Evolutionary conservation across 1,140 invertebrate genomes (phyloP).

Genomic region (Sinella curviseta): DNA sequence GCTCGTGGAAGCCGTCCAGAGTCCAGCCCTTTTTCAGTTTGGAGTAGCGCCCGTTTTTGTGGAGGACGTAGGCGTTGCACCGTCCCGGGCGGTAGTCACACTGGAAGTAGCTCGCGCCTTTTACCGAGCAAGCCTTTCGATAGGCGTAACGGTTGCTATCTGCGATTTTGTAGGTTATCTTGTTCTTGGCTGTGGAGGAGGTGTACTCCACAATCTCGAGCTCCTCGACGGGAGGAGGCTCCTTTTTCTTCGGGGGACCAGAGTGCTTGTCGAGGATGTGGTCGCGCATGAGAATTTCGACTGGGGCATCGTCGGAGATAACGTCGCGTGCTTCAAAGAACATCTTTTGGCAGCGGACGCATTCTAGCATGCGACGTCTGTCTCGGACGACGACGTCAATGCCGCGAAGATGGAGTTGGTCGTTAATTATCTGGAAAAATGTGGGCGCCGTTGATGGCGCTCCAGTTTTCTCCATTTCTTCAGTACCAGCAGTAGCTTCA

Average conservation of each 20-base stretch:
- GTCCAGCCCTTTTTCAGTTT: neutral
- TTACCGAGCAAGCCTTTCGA: neutral
- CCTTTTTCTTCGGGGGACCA: neutral
- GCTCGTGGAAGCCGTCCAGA: neutral
- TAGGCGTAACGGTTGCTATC: neutral
- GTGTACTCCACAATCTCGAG: neutral
- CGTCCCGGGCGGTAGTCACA: neutral
- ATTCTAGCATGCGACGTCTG: neutral
- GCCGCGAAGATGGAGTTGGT: neutral
- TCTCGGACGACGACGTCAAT: neutral
- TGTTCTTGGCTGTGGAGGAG: neutral
- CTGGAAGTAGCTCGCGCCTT: neutral
- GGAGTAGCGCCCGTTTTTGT: neutral
- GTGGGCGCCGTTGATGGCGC: neutral
- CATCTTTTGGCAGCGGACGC: neutral
- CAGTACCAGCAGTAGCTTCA: neutral
- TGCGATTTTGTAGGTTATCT: neutral
- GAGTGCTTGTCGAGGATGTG: neutral
- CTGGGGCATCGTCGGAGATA: neutral
- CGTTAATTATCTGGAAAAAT: neutral
- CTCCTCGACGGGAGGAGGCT: neutral
- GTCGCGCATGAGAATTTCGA: neutral
- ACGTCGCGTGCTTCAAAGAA: neutral
- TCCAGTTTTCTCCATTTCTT: neutral
- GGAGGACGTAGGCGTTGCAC: neutral